phyloP scores from a whole-genome alignment of 1,140 invertebrate genomes.

The Kradibia gibbosae region DNA sequence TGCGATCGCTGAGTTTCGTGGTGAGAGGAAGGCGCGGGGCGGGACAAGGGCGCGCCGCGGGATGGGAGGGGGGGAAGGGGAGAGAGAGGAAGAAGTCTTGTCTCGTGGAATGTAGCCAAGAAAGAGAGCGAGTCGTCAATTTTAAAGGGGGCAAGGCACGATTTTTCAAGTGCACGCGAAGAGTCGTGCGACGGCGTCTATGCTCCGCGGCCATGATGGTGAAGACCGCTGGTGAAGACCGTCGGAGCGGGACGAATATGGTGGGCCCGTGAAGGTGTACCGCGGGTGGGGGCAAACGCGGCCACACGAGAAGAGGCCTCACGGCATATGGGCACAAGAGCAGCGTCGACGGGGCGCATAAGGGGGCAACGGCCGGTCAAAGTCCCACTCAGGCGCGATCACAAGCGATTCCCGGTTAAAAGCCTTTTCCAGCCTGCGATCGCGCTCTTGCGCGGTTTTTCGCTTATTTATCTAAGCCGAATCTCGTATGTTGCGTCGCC shows the following conservation, averaged over 20 bases:
- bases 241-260: background rate
- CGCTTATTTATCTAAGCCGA: background rate
- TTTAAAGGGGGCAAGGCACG: background rate
- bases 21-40: too few species aligned
- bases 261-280: background rate
- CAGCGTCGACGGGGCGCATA: background rate
- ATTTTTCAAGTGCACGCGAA: background rate
- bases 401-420: conserved; percentile 23
- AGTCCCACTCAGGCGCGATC: conserved; percentile 58
- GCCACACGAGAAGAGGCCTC: conserved; percentile 22
- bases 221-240: too few species aligned
- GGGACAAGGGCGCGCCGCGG: too few species aligned
- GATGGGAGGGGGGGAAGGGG: too few species aligned
- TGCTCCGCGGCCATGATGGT: background rate
- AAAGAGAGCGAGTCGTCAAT: background rate
- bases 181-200: background rate
- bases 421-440: conserved; percentile 47
- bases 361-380: conserved; percentile 70
- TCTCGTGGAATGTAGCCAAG: background rate
- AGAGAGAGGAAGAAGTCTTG: background rate
- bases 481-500: background rate
- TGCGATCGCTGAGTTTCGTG: too few species aligned
- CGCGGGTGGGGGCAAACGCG: background rate
- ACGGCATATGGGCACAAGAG: background rate
- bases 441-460: conserved; percentile 13